Percentiles rank a stretch among this genome's conserved stretches.
phyloP scores from a whole-genome alignment of 2,113 vertebrate species.

The Clarias macrocephalus region DNA sequence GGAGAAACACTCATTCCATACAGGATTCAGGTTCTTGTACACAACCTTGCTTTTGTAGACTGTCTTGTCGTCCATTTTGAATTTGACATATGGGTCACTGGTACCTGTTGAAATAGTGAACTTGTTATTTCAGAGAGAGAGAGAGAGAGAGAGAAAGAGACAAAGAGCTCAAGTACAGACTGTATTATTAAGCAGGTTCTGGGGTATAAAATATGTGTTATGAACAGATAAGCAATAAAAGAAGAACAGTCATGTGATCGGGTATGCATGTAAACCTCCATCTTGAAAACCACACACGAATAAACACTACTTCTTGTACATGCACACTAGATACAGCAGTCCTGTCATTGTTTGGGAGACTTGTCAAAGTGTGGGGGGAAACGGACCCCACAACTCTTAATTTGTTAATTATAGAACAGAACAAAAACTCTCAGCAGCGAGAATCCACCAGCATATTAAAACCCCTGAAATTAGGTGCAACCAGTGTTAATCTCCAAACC shows the following conservation, averaged over 20 bases:
- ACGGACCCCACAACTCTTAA: slow-evolving; percentile 61
- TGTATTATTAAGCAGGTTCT: background rate
- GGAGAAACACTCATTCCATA: slow-evolving; percentile 91
- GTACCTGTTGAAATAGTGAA: slow-evolving; percentile 73
- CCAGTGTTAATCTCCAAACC: slow-evolving; percentile 77
- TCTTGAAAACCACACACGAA: slow-evolving; percentile 20
- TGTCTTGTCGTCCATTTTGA: slow-evolving; percentile 91
- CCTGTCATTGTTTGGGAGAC: slow-evolving; percentile 10
- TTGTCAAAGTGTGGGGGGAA: slow-evolving; percentile 12
- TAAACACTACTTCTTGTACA: background rate
- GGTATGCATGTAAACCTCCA: background rate
- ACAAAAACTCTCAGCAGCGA: slow-evolving; percentile 68
- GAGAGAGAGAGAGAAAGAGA: too few relatives aligned
- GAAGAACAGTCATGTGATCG: background rate
- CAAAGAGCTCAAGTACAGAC: background rate
- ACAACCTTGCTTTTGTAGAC: slow-evolving; percentile 96
- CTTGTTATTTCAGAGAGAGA: background rate
- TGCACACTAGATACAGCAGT: slow-evolving; percentile 4
- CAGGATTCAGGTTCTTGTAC: slow-evolving; percentile 89
- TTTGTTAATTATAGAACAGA: slow-evolving; percentile 69
- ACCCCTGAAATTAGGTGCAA: slow-evolving; percentile 71
- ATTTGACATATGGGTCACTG: slow-evolving; percentile 95
- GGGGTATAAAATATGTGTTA: background rate
- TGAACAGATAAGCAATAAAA: slow-evolving; percentile 4
- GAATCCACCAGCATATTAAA: slow-evolving; percentile 63